Evolutionary conservation across 2,888 invertebrate genomes (phyloP).

Genomic region (Lasioglossum leucozonium): DNA sequence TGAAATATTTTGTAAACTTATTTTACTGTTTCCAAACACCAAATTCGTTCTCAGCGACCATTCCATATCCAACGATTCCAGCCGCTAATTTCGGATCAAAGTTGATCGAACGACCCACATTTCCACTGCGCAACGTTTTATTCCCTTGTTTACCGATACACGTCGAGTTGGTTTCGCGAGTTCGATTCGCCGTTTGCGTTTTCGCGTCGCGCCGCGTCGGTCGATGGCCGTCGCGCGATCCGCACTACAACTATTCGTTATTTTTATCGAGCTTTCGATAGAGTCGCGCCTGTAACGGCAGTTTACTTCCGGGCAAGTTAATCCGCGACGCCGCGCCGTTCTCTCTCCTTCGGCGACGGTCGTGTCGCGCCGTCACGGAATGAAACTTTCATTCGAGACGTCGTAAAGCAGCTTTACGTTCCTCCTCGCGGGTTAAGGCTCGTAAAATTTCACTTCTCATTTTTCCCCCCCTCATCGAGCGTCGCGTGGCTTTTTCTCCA

Average conservation of each 20-base stretch:
- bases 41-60: not conserved
- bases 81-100: not conserved
- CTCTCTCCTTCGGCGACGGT: constrained; percentile 23
- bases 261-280: constrained; percentile 39
- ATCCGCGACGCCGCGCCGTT: constrained; percentile 43
- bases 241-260: constrained; percentile 18
- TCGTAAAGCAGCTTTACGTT: constrained; percentile 76
- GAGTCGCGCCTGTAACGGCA: constrained; percentile 25
- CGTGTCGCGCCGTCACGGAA: constrained; percentile 40
- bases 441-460: constrained; percentile 66
- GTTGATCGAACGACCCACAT: not conserved
- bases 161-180: not conserved
- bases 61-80: not conserved
- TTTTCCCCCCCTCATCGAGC: constrained; percentile 32
- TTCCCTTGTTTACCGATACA: constrained; percentile 1
- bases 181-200: not conserved
- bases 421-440: constrained; percentile 37
- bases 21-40: not conserved
- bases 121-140: not conserved
- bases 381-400: constrained; percentile 75
- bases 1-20: not conserved
- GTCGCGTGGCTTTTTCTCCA: constrained; percentile 9
- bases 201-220: not conserved
- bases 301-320: constrained; percentile 56
- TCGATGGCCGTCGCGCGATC: not conserved